A percentile compares a stretch with the other conserved stretches of the same genome.
These are phyloP conservation scores for Oceanodroma tethys DNA, from an alignment of 2,113 vertebrate genomes.

Conservation along the genomic window DNA sequence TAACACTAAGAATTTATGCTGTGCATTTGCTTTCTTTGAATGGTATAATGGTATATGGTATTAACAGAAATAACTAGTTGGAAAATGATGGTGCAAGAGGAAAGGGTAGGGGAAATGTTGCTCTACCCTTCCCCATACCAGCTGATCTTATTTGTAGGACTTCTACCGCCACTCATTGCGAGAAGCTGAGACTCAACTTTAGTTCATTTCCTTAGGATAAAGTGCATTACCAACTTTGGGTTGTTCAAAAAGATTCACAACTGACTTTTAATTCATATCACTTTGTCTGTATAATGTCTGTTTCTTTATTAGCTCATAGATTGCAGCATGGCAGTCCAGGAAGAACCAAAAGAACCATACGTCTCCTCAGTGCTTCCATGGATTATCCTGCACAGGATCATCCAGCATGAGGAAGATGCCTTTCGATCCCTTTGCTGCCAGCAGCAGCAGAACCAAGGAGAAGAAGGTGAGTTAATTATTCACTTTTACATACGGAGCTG, in stretches of 20 bases:
- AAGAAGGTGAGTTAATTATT: constrained; percentile 74
- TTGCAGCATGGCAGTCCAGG: constrained; percentile 89
- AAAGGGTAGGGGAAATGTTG: neutral
- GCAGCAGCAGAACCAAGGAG: constrained; percentile 75
- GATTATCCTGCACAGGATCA: constrained; percentile 90
- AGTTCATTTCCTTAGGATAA: neutral
- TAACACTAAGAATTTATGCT: neutral
- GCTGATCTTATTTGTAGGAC: neutral
- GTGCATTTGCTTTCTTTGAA: neutral
- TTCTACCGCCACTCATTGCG: neutral
- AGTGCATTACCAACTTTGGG: neutral
- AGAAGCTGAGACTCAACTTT: neutral
- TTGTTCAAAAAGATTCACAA: neutral
- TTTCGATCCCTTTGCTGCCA: constrained; percentile 84
- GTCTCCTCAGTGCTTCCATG: constrained; percentile 93
- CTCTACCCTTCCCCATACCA: neutral
- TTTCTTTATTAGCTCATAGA: constrained; percentile 83
- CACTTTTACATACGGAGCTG: neutral
- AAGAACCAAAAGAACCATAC: constrained; percentile 89
- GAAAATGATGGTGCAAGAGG: neutral
- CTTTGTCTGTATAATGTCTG: neutral
- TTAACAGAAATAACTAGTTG: neutral
- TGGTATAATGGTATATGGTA: neutral
- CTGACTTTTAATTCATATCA: neutral
- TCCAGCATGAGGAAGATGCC: constrained; percentile 90